A percentile compares a stretch with the other conserved stretches of the same genome.
Conservation (phyloP, 2,113 vertebrate genomes). For the Aix galericulata region DNA sequence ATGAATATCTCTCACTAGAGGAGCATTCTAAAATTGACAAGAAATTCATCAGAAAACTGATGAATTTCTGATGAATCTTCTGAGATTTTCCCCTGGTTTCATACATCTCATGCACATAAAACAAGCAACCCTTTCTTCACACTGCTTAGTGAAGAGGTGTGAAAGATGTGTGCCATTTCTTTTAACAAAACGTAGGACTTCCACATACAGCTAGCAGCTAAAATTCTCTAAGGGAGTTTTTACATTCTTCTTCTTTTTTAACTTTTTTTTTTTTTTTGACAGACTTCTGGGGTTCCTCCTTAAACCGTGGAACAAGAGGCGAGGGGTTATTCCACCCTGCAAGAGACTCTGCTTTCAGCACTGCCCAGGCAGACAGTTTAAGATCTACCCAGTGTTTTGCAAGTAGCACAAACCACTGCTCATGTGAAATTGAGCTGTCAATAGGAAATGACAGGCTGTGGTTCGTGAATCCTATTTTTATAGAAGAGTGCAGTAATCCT, state of each 20-base stretch:
- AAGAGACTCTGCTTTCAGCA: conserved; percentile 27
- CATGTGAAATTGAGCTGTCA: conserved; percentile 83
- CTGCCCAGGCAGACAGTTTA: conserved; percentile 6
- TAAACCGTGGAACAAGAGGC: conserved; percentile 70
- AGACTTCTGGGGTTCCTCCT: conserved; percentile 92
- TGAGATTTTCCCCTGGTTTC: neutral
- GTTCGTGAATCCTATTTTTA: conserved; percentile 89
- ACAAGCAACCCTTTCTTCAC: neutral
- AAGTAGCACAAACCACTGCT: conserved; percentile 64
- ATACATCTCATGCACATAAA: neutral
- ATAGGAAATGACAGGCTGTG: conserved; percentile 80
- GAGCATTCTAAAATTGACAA: neutral
- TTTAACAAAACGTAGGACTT: neutral
- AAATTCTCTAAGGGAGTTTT: neutral
- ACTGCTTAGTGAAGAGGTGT: neutral
- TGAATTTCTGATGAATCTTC: neutral
- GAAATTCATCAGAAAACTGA: neutral
- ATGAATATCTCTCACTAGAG: neutral
- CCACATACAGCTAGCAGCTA: neutral
- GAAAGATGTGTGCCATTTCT: neutral
- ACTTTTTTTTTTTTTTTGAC: neutral
- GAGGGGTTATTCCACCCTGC: neutral
- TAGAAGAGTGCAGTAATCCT: conserved; percentile 80
- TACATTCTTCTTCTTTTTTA: neutral
- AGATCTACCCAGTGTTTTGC: conserved; percentile 22